Conservation (phyloP, 2,797 vertebrate genomes). For the Eidolon dupreanum region DNA sequence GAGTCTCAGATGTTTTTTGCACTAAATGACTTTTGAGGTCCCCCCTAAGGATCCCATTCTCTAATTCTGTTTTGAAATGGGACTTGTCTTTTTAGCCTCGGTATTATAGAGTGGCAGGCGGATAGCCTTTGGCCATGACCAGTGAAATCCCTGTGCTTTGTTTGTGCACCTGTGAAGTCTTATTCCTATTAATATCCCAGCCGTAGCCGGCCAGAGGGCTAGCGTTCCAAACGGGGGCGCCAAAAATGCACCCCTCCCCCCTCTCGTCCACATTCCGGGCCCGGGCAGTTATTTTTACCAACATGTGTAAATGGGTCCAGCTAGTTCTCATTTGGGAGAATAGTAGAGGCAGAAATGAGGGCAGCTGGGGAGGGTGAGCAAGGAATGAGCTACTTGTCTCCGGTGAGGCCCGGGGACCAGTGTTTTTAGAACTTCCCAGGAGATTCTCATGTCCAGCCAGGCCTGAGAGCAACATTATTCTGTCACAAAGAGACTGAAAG, state of each 20-base stretch:
- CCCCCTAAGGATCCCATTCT: background rate
- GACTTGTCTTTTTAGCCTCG: constrained; percentile 22
- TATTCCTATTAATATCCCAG: constrained; percentile 47
- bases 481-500: background rate
- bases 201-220: background rate
- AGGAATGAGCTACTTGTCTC: too few relatives aligned
- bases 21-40: background rate
- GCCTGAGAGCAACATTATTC: background rate
- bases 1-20: background rate
- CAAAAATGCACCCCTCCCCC: background rate
- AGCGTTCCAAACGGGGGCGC: constrained; percentile 21
- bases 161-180: constrained; percentile 61
- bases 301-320: background rate
- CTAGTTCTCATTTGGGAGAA: background rate
- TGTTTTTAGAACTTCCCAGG: background rate
- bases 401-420: background rate
- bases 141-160: constrained; percentile 60
- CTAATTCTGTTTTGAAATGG: constrained; percentile 55
- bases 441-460: background rate
- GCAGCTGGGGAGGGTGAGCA: background rate
- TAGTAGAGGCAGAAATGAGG: background rate
- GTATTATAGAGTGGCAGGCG: background rate
- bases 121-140: background rate
- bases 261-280: background rate
- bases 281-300: constrained; percentile 52